Evolutionary conservation across 2,113 vertebrate species (phyloP).

Genomic region (Elgaria multicarinata): DNA sequence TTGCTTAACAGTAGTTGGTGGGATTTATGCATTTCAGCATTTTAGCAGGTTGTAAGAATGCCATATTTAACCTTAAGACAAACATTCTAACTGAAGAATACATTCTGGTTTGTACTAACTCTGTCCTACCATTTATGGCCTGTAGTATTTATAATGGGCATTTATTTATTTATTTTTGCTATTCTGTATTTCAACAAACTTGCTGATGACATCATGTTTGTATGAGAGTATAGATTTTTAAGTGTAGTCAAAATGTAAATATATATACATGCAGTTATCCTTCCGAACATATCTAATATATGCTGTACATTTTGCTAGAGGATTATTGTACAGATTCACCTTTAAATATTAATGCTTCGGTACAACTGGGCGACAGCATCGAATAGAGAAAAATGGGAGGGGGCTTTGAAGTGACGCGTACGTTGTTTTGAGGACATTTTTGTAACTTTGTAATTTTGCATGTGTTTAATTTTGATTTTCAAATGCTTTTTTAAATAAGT

Average conservation of each 20-base stretch:
- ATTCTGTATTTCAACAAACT: neutral
- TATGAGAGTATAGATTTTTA: conserved; percentile 1
- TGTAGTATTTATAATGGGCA: neutral
- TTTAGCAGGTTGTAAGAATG: neutral
- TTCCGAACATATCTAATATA: neutral
- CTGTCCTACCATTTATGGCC: neutral
- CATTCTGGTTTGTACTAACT: neutral
- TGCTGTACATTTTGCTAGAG: neutral
- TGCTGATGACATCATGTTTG: neutral
- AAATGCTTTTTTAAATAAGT: conserved; percentile 15
- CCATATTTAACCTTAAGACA: conserved; percentile 11
- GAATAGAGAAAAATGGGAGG: neutral
- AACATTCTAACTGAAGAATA: neutral
- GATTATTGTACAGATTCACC: neutral
- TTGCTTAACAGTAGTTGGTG: neutral
- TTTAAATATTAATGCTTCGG: neutral
- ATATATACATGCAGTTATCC: neutral
- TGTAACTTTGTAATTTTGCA: conserved; percentile 18
- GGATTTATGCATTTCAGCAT: neutral
- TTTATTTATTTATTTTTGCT: neutral
- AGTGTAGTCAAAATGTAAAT: neutral
- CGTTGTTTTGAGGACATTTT: neutral
- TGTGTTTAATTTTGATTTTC: conserved; percentile 8
- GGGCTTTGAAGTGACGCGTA: neutral
- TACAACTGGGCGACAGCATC: neutral